Evolutionary conservation across 2,113 vertebrate genomes (phyloP), one percentile per base, ranked within the genome.

Genomic region (Diadophis punctatus): DNA sequence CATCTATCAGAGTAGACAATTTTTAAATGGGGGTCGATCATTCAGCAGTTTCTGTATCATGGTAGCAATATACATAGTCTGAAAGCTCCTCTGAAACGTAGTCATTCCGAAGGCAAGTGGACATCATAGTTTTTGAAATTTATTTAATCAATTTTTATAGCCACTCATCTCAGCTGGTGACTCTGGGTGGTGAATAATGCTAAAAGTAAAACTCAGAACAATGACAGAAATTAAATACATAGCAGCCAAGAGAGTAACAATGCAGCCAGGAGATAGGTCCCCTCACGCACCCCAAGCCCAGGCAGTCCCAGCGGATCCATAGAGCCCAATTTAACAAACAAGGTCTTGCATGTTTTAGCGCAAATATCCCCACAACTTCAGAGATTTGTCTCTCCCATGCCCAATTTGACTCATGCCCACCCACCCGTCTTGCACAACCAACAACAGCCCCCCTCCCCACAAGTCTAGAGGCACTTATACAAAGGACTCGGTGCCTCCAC

Each of bases 131-230:
- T 25, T 86, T 63, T 46, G 22, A 85, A 85, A 23, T 43, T 46
- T 25, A 43, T 48, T 96, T 95, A 90, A 63, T 63, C 60, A 63
- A 14, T n/a, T n/a, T 63, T 30, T 63, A 63, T 63, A 63, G 27
- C 22, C 55, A 25, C 22, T 56, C 60, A 63, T 63, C 27, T n/a
- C 27, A 63, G 60, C 60, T 14, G 11, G 60, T 30, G 60, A 14
- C 11, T 27, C 25, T 63, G 58, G 60, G 60, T 63, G 27, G 27
- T 63, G 60, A 63, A 63, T 30, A 5, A 63, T 27, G 11, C 30
- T 63, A 63, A 63, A 63, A 63, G 60, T 30, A 63, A 63, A 63
- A 63, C 27, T 30, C 10, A 63, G 30, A 63, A 63, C 60, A n/a
- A 63, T 63, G 60, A 63, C 27, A 63, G 27, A 63, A 63, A 63